phyloP scores from a whole-genome alignment of 92 coral and sea anemone genomes.

The Pocillopora grandis region DNA sequence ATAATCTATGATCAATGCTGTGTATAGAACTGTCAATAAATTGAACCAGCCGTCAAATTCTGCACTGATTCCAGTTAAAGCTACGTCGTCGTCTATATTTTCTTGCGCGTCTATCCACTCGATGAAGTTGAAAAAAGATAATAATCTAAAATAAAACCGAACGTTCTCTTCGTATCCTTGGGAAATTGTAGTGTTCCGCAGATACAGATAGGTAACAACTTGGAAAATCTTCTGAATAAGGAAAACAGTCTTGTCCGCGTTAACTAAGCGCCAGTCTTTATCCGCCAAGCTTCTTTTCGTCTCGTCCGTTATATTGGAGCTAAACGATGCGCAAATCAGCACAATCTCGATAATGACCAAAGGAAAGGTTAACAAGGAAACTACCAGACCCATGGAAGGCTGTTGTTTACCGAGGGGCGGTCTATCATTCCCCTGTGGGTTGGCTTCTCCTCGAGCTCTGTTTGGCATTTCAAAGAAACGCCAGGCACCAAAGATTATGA shows the following conservation, averaged over 20 bases:
- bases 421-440: neutral
- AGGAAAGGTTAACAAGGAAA: conserved; percentile 37
- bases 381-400: conserved; percentile 53
- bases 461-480: conserved; percentile 32
- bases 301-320: neutral
- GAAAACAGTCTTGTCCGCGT: conserved; percentile 14
- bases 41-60: conserved; percentile 25
- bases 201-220: conserved; percentile 33
- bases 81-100: conserved; percentile 46
- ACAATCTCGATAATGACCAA: conserved; percentile 37
- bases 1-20: conserved; percentile 64
- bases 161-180: conserved; percentile 24
- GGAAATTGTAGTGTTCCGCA: conserved; percentile 2
- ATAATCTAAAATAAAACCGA: conserved; percentile 36
- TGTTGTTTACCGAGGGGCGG: conserved; percentile 31
- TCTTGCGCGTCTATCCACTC: conserved; percentile 72
- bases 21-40: conserved; percentile 36
- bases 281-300: neutral
- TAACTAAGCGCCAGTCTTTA: neutral
- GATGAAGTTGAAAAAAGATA: conserved; percentile 67
- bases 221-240: conserved; percentile 46
- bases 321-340: neutral
- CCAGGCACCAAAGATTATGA: conserved; percentile 39
- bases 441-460: neutral
- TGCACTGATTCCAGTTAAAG: conserved; percentile 22